Conservation (phyloP, 2,888 invertebrate genomes). For the Eupithecia centaureata region DNA sequence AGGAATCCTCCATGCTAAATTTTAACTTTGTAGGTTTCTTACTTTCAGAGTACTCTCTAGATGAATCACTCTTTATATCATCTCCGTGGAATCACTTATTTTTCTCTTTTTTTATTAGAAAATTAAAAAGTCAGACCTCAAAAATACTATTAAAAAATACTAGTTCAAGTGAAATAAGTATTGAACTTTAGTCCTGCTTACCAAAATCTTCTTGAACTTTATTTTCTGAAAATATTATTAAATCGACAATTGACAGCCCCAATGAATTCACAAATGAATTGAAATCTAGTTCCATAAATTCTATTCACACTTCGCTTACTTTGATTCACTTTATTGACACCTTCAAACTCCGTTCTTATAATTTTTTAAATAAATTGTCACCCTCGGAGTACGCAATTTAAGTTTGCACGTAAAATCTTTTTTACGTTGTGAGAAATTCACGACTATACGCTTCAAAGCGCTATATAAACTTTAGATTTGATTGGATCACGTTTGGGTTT, state of each 20-base stretch:
- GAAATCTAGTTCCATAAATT: constrained; percentile 12
- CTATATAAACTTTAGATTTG: constrained; percentile 65
- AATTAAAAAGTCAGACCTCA: not conserved
- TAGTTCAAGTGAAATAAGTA: not conserved
- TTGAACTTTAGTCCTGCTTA: not conserved
- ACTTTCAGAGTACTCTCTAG: too few relatives aligned
- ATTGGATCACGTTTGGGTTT: constrained; percentile 62
- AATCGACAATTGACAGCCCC: not conserved
- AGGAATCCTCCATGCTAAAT: too few relatives aligned
- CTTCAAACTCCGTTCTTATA: constrained; percentile 37
- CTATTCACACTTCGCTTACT: constrained; percentile 15
- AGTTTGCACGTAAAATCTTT: constrained; percentile 74
- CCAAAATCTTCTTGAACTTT: constrained; percentile 21
- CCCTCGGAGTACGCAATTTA: constrained; percentile 70
- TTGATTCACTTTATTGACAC: constrained; percentile 20
- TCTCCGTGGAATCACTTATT: too few relatives aligned
- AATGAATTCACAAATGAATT: constrained; percentile 5
- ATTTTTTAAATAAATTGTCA: constrained; percentile 61
- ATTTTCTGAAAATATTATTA: constrained; percentile 8
- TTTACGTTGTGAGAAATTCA: constrained; percentile 66
- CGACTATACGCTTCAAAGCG: constrained; percentile 51
- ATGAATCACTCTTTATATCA: too few relatives aligned
- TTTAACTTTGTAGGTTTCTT: too few relatives aligned
- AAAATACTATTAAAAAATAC: not conserved
- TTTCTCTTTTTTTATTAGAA: too few relatives aligned